Conservation (phyloP, 1,140 invertebrate genomes). For the Diabrotica virgifera region DNA sequence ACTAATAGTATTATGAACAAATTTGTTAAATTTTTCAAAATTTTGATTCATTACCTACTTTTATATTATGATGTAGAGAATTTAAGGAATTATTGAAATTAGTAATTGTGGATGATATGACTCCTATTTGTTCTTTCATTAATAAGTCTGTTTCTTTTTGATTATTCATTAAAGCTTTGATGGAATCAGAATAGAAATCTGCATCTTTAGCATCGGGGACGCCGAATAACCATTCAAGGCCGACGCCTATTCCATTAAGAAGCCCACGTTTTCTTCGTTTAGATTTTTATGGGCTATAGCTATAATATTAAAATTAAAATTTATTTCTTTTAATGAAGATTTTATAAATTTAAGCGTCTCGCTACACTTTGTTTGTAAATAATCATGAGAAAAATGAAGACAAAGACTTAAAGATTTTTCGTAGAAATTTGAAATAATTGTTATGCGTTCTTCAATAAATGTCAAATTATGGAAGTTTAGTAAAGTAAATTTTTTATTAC, state of each 20-base stretch:
- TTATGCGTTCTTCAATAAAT: too few relatives aligned
- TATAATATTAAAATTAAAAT: constrained; percentile 24
- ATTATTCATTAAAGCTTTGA: constrained; percentile 26
- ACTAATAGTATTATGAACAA: not conserved
- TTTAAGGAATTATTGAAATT: constrained; percentile 11
- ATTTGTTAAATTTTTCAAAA: constrained; percentile 30
- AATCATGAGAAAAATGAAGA: too few relatives aligned
- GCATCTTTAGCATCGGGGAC: constrained; percentile 37
- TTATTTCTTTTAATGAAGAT: constrained; percentile 30
- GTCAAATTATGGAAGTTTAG: too few relatives aligned
- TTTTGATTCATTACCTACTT: constrained; percentile 25
- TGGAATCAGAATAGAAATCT: constrained; percentile 36
- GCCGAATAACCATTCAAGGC: constrained; percentile 45
- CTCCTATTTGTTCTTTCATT: constrained; percentile 29
- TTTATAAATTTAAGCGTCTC: constrained; percentile 46
- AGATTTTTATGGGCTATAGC: too few relatives aligned
- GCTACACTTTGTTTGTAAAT: not conserved
- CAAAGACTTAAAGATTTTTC: too few relatives aligned
- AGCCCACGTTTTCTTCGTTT: constrained; percentile 28
- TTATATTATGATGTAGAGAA: constrained; percentile 13
- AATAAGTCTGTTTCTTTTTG: constrained; percentile 22
- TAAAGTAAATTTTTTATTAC: too few relatives aligned
- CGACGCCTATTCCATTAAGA: constrained; percentile 36
- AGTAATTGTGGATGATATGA: constrained; percentile 21
- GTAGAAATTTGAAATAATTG: too few relatives aligned